A percentile compares a stretch with the other conserved stretches of the same genome.
Conservation (phyloP, 2,888 invertebrate genomes). For the Leptopterna dolabrata region DNA sequence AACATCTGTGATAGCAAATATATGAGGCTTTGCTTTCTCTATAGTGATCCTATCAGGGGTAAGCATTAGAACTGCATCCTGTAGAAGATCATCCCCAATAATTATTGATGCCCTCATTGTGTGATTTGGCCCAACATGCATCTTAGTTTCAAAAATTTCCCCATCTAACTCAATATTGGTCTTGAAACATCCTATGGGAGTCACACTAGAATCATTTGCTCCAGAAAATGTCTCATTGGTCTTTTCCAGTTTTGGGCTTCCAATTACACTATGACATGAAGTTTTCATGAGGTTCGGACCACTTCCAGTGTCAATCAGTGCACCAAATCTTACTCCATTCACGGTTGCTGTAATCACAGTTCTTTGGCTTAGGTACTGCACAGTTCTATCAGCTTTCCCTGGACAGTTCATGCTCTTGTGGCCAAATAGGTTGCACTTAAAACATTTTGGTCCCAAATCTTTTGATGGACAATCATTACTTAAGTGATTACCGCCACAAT, state of each 20-base stretch:
- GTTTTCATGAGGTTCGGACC: conserved; percentile 19
- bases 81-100: conserved; percentile 28
- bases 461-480: conserved; percentile 38
- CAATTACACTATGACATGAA: not conserved
- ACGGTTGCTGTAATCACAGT: conserved; percentile 18
- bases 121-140: conserved; percentile 28
- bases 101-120: conserved; percentile 27
- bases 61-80: conserved; percentile 19
- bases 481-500: conserved; percentile 25
- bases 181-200: conserved; percentile 37
- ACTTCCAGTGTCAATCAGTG: conserved; percentile 36
- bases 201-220: conserved; percentile 30
- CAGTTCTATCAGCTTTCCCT: not conserved
- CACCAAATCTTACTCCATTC: conserved; percentile 12
- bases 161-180: conserved; percentile 35
- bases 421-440: conserved; percentile 32
- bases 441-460: conserved; percentile 40
- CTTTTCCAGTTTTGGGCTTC: conserved; percentile 6
- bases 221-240: conserved; percentile 21
- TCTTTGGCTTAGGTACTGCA: conserved; percentile 10
- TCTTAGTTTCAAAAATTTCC: conserved; percentile 9
- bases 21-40: conserved; percentile 31
- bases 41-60: conserved; percentile 23
- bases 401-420: conserved; percentile 49
- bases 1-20: conserved; percentile 22